phyloP scores from a whole-genome alignment of 2,797 vertebrate genomes.

The Tympanoctomys barrerae region DNA sequence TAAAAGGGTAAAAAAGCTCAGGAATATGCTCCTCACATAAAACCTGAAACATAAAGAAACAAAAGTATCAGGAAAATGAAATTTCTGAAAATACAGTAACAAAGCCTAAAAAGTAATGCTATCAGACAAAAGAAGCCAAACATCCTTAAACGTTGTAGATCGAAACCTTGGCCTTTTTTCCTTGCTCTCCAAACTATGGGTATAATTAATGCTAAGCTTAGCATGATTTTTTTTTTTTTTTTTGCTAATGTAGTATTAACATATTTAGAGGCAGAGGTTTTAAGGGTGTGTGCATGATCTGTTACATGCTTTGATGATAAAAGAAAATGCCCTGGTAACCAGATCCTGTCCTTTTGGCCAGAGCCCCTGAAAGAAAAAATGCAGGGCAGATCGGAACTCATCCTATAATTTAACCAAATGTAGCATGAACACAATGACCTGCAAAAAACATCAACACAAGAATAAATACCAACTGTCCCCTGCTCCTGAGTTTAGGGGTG shows the following conservation, averaged over 20 bases:
- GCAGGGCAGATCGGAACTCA: neutral
- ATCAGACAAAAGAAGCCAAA: neutral
- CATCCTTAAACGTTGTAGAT: neutral
- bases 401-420: neutral
- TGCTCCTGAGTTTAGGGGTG: neutral
- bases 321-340: neutral
- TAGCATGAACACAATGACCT: neutral
- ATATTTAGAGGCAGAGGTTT: neutral
- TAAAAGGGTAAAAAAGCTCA: neutral
- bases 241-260: neutral
- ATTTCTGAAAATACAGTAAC: constrained; percentile 38
- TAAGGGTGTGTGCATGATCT: neutral
- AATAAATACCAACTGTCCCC: constrained; percentile 15
- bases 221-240: neutral
- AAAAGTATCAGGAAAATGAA: constrained; percentile 37
- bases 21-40: constrained; percentile 31
- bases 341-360: neutral
- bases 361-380: neutral
- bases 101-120: neutral
- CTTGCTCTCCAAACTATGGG: too few relatives aligned
- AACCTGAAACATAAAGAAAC: constrained; percentile 64
- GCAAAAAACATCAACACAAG: neutral
- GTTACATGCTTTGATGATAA: neutral
- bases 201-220: neutral
- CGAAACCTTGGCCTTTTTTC: neutral